Percentiles rank a stretch among this genome's conserved stretches.
Conservation (phyloP, 1,140 invertebrate genomes). For the Drosophila orena region DNA sequence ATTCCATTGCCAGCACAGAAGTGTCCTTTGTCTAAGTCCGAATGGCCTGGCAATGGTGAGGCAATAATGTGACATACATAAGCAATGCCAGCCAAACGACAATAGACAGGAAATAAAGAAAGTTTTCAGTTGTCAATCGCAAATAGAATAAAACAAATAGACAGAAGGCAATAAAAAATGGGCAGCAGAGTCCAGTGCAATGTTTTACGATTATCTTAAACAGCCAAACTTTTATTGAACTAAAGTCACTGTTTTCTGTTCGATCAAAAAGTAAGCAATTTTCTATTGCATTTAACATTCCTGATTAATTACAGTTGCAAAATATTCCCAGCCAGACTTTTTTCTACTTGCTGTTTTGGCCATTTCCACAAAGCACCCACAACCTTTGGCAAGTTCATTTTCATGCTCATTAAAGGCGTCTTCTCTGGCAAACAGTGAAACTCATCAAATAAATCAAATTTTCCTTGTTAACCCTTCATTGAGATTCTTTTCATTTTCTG, state of each 20-base stretch:
- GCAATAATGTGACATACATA: slow-evolving; percentile 59
- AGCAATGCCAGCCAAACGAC: slow-evolving; percentile 21
- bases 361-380: slow-evolving; percentile 7
- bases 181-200: not conserved
- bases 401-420: slow-evolving; percentile 77
- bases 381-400: slow-evolving; percentile 48
- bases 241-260: not conserved
- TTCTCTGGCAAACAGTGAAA: slow-evolving; percentile 55
- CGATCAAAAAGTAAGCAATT: not conserved
- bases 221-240: not conserved
- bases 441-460: slow-evolving; percentile 83
- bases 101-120: slow-evolving; percentile 38
- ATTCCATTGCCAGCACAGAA: slow-evolving; percentile 33
- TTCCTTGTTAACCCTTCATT: slow-evolving; percentile 80
- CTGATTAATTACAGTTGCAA: slow-evolving; percentile 35
- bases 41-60: not conserved
- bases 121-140: slow-evolving; percentile 45
- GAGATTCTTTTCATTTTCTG: slow-evolving; percentile 58
- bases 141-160: slow-evolving; percentile 35
- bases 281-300: slow-evolving; percentile 9
- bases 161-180: slow-evolving; percentile 6
- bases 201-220: not conserved
- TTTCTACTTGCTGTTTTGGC: slow-evolving; percentile 13
- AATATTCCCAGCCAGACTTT: slow-evolving; percentile 3
- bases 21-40: slow-evolving; percentile 10